These are phyloP conservation scores for Cephalopachus bancanus DNA, from an alignment of 2,797 vertebrate species.

Conservation along the genomic window DNA sequence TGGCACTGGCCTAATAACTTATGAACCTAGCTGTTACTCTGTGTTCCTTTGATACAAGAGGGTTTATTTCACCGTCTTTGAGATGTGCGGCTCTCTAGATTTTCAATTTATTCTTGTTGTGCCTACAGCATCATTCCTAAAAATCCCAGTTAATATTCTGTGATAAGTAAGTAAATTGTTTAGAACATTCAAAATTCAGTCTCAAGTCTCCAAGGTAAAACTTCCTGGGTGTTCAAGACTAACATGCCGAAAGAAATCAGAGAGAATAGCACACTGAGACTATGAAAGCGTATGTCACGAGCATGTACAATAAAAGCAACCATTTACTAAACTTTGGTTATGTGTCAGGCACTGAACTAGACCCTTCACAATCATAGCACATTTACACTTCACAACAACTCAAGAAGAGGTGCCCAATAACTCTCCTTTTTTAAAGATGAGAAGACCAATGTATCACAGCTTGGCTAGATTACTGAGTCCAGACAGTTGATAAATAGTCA, in stretches of 20 bases:
- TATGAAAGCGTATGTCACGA: neutral
- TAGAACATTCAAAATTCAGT: slow-evolving; percentile 44
- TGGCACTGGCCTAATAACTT: neutral
- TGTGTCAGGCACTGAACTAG: neutral
- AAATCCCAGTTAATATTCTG: slow-evolving; percentile 36
- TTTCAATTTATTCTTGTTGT: slow-evolving; percentile 65
- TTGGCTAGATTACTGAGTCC: neutral
- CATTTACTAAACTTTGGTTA: neutral
- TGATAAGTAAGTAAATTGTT: neutral
- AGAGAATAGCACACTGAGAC: neutral
- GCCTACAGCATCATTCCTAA: neutral
- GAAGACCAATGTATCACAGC: neutral
- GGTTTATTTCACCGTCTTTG: neutral
- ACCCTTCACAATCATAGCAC: neutral
- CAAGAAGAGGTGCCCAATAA: neutral
- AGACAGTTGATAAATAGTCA: neutral
- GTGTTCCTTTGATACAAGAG: slow-evolving; percentile 6
- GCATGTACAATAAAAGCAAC: neutral
- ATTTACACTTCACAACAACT: neutral
- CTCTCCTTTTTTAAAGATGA: neutral
- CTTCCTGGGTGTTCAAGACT: neutral
- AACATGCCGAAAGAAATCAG: neutral
- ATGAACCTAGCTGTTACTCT: neutral
- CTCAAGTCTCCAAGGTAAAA: neutral
- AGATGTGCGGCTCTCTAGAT: neutral